A percentile compares a stretch with the other conserved stretches of the same genome.
phyloP scores from a whole-genome alignment of 2,113 vertebrate species.

The Cavia porcellus region DNA sequence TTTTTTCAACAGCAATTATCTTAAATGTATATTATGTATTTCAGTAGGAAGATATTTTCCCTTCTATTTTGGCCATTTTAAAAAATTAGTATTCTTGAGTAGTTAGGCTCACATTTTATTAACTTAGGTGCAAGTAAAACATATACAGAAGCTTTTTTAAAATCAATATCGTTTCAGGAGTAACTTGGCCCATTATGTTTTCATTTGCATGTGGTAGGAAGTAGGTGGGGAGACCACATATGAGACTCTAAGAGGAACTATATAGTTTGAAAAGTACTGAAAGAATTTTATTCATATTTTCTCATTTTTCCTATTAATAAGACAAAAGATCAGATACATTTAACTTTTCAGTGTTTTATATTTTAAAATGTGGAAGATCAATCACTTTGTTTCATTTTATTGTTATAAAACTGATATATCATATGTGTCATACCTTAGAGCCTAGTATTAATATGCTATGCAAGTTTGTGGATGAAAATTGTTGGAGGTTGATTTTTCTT shows the following conservation, averaged over 20 bases:
- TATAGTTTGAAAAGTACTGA: neutral
- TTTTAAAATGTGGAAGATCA: neutral
- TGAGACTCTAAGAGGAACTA: neutral
- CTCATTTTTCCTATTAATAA: neutral
- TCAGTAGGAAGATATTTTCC: neutral
- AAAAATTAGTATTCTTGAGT: neutral
- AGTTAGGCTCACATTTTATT: neutral
- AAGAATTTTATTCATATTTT: neutral
- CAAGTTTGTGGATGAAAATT: neutral
- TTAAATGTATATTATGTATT: neutral
- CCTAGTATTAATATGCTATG: neutral
- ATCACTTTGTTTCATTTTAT: neutral
- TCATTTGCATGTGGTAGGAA: neutral
- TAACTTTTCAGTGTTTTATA: neutral
- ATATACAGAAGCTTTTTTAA: neutral
- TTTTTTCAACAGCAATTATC: neutral
- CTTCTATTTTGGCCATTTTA: neutral
- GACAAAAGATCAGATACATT: neutral
- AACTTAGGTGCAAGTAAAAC: neutral
- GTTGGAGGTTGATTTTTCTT: neutral
- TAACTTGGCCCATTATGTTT: neutral
- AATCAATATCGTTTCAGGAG: neutral
- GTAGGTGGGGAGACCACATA: fast-evolving
- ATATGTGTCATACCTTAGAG: neutral
- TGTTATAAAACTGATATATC: neutral